A percentile compares a stretch with the other conserved stretches of the same genome.
Evolutionary conservation across 2,888 invertebrate genomes (phyloP).

Genomic region (Parnassius smintheus): DNA sequence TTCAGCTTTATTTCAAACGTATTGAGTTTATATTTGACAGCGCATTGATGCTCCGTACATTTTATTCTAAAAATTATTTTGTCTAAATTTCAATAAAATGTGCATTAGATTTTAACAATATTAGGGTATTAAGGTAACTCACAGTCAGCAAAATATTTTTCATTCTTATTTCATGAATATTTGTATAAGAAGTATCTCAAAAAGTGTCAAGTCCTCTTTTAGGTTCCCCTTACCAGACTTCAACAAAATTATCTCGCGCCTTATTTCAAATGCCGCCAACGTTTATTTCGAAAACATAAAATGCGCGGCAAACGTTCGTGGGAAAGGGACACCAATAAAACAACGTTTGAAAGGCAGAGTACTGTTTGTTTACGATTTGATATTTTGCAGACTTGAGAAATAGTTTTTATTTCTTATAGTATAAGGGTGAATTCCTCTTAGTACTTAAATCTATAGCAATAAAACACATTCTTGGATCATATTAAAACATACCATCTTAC

Average conservation of each 20-base stretch:
- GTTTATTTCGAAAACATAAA: slow-evolving; percentile 70
- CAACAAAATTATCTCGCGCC: slow-evolving; percentile 74
- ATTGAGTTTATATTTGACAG: slow-evolving; percentile 39
- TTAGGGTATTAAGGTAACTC: slow-evolving; percentile 36
- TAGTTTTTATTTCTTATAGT: slow-evolving; percentile 68
- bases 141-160: slow-evolving; percentile 47
- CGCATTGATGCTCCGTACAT: slow-evolving; percentile 55
- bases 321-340: slow-evolving; percentile 80
- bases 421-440: slow-evolving; percentile 56
- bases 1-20: slow-evolving; percentile 28
- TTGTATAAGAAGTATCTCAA: slow-evolving; percentile 75
- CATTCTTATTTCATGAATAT: slow-evolving; percentile 45
- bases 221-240: slow-evolving; percentile 63
- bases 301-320: slow-evolving; percentile 76
- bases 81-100: slow-evolving; percentile 49
- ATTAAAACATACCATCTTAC: slow-evolving; percentile 12
- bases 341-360: slow-evolving; percentile 67
- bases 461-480: slow-evolving; percentile 54
- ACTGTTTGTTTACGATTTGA: slow-evolving; percentile 78
- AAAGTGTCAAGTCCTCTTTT: slow-evolving; percentile 67
- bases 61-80: slow-evolving; percentile 64
- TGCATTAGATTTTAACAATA: slow-evolving; percentile 43
- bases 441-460: slow-evolving; percentile 53
- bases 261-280: slow-evolving; percentile 78
- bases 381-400: slow-evolving; percentile 65